Base-by-base conservation (phyloP, 1,140 invertebrate genomes). In the Tetraneura akinire region DNA sequence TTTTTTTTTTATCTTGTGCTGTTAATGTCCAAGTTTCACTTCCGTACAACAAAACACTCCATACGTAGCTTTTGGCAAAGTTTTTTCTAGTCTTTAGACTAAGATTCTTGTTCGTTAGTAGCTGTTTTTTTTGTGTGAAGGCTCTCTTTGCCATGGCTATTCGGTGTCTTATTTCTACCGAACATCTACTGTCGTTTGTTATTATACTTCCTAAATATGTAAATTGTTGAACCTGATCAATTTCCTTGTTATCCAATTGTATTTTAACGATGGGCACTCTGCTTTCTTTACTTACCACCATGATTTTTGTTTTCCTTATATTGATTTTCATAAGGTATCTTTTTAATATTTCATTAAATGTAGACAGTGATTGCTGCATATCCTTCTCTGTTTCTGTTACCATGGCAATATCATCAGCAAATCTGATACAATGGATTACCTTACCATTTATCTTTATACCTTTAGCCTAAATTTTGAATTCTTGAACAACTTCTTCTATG, bases 81-180 rank as follows among this genome's bases (percentile, higher is more conserved):
- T 62, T 29, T 29, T 57, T 62, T 62, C 26, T 62, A 13, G 57
- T 62, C 23, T 62, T 62, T 3, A 10, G 57, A 62, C 57, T 29
- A 11, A 62, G 57, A 62, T 32, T 62, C 6, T 62, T 62, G 57
- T 62, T 62, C 10, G 57, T 14, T 2, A 62, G 23, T 62, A 62
- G 13, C 32, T 37, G 32, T 37, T 37, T 37, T 37, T 37, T 3
- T 62, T 29, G 57, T 62, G 26, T 29, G 26, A 29, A 62, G 14
- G 23, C 57, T 62, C 57, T 62, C 13, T 29, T 62, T 62, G 23
- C 57, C 57, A 26, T 62, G 13, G 23, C 6, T 62, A 62, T 62
- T 62, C 23, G 23, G 6, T 62, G 57, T 62, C 9, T 62, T 62
- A 29, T 62, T 62, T 62, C 57, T 62, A 62, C 23, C 23, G 57